phyloP scores from a whole-genome alignment of 2,113 vertebrate species.

The Anoura caudifer region DNA sequence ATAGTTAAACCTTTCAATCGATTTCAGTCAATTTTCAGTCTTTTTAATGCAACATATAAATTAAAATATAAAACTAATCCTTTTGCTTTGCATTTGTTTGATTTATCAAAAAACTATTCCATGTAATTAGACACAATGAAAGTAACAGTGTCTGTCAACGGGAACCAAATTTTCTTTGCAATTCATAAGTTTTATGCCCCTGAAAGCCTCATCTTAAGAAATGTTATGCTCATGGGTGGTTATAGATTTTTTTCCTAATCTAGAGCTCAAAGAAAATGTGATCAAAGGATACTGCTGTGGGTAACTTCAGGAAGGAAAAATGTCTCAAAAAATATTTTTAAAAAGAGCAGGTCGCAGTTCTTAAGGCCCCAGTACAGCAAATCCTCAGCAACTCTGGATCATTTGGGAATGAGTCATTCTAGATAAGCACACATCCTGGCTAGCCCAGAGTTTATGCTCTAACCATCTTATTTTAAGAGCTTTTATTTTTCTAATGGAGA shows the following conservation, averaged over 20 bases:
- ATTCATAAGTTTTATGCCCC: background rate
- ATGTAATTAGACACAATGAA: background rate
- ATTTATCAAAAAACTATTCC: background rate
- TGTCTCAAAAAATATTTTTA: slow-evolving; percentile 40
- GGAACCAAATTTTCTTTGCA: background rate
- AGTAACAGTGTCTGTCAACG: background rate
- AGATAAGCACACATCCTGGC: slow-evolving; percentile 52
- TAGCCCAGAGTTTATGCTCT: background rate
- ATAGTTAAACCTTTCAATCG: background rate
- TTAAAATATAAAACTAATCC: background rate
- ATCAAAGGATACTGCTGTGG: slow-evolving; percentile 26
- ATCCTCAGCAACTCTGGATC: background rate
- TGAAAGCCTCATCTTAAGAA: background rate
- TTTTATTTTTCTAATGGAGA: slow-evolving; percentile 11
- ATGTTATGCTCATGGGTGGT: background rate
- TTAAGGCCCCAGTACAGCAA: slow-evolving; percentile 21
- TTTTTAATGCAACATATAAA: background rate
- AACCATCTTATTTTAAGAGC: background rate
- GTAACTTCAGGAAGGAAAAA: slow-evolving; percentile 56
- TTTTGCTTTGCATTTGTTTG: background rate
- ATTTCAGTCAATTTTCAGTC: background rate
- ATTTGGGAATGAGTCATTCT: slow-evolving; percentile 40
- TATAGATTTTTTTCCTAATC: background rate
- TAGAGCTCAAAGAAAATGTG: slow-evolving; percentile 34
- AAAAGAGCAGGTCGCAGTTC: slow-evolving; percentile 38